Conservation (phyloP, 2,797 vertebrate species). For the Anas georgica region DNA sequence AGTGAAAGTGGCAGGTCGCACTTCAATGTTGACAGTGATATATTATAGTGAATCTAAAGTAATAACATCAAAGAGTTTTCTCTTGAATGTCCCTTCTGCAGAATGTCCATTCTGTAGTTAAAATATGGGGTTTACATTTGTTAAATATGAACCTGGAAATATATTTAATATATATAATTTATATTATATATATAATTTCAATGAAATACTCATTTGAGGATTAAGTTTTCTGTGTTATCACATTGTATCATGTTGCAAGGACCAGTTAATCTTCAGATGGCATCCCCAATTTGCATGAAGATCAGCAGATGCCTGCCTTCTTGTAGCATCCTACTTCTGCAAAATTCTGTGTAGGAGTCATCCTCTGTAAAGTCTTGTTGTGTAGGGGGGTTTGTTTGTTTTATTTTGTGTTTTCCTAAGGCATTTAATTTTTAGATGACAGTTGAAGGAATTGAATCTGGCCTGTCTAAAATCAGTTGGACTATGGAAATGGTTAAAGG, state of each 20-base stretch:
- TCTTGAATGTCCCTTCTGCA: not conserved
- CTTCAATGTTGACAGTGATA: not conserved
- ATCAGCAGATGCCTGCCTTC: not conserved
- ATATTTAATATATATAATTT: no score
- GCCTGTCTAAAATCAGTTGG: not conserved
- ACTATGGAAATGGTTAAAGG: not conserved
- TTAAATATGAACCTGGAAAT: not conserved
- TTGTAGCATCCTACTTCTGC: not conserved
- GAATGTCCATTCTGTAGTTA: not conserved
- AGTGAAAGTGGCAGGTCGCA: not conserved
- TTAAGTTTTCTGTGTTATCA: fast-evolving
- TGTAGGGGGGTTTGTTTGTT: fast-evolving
- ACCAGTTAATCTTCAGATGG: not conserved
- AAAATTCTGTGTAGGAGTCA: fast-evolving
- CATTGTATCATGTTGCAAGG: not conserved
- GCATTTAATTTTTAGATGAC: not conserved
- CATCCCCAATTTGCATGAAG: fast-evolving
- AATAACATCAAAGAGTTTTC: not conserved
- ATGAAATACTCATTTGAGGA: not conserved
- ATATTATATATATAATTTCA: not conserved
- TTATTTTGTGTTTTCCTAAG: not conserved
- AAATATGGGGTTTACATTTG: not conserved
- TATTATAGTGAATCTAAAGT: not conserved
- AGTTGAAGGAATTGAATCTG: not conserved
- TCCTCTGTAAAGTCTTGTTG: not conserved